A percentile compares a stretch with the other conserved stretches of the same genome.
These are phyloP conservation scores for Rhimphoctona megacephalus DNA, from an alignment of 2,888 invertebrate genomes.

Conservation along the genomic window DNA sequence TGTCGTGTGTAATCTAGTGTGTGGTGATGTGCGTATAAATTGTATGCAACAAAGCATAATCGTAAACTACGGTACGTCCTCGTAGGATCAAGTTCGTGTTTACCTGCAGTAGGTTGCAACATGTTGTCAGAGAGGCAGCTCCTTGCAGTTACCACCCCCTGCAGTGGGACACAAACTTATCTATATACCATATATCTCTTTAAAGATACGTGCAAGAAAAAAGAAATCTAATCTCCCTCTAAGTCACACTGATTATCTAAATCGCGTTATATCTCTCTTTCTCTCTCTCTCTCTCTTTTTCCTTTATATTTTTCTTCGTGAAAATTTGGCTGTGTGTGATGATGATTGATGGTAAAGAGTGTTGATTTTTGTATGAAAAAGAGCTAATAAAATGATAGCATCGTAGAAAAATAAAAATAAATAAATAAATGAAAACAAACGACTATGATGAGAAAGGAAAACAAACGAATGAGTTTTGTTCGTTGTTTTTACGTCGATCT, in stretches of 20 bases:
- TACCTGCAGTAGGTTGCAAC: constrained; percentile 85
- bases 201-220: constrained; percentile 65
- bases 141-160: constrained; percentile 85
- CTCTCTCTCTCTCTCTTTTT: constrained; percentile 12
- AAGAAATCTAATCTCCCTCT: constrained; percentile 62
- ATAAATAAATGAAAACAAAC: constrained; percentile 20
- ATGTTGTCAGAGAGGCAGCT: constrained; percentile 84
- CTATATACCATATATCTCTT: constrained; percentile 84
- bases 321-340: constrained; percentile 55
- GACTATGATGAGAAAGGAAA: constrained; percentile 3
- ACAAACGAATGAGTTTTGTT: background rate
- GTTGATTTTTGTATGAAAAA: constrained; percentile 38
- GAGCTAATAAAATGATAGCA: constrained; percentile 49
- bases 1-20: constrained; percentile 53
- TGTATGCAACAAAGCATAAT: constrained; percentile 82
- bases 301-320: constrained; percentile 13
- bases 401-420: constrained; percentile 5
- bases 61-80: constrained; percentile 83
- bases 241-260: constrained; percentile 63
- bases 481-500: background rate
- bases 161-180: constrained; percentile 85
- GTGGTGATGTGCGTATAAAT: constrained; percentile 60
- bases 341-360: constrained; percentile 51
- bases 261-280: constrained; percentile 20
- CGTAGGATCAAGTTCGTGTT: constrained; percentile 84